These are phyloP conservation scores for Drosophila funebris DNA, from an alignment of 1,140 invertebrate genomes.

Conservation along the genomic window DNA sequence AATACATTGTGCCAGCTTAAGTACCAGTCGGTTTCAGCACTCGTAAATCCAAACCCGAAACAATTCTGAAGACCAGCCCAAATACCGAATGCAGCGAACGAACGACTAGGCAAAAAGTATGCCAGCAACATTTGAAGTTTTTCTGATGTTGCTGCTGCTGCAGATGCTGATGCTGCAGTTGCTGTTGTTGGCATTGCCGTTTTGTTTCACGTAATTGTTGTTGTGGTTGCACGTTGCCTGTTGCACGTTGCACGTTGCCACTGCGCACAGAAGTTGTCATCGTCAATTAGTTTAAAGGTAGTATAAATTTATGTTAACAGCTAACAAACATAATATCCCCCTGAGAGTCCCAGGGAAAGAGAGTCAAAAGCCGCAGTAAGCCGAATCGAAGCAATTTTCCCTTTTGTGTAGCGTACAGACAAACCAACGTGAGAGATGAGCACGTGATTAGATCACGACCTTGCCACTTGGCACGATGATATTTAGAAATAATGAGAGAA, in stretches of 20 bases:
- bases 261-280: constrained; percentile 62
- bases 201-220: constrained; percentile 17
- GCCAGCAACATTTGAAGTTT: constrained; percentile 40
- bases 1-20: constrained; percentile 18
- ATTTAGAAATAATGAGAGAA: not conserved
- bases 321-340: constrained; percentile 59
- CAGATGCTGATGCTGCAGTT: too few species aligned
- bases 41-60: constrained; percentile 57
- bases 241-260: constrained; percentile 17
- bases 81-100: constrained; percentile 8
- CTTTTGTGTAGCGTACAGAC: constrained; percentile 41
- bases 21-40: constrained; percentile 2
- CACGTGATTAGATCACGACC: not conserved
- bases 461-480: not conserved
- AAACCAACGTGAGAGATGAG: constrained; percentile 1
- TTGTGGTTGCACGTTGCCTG: constrained; percentile 16
- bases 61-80: constrained; percentile 53
- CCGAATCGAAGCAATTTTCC: constrained; percentile 54
- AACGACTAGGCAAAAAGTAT: constrained; percentile 51
- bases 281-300: constrained; percentile 73
- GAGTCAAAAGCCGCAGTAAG: not conserved
- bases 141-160: too few species aligned
- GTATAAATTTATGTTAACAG: constrained; percentile 76
- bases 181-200: constrained; percentile 2
- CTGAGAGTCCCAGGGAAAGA: constrained; percentile 35